A percentile compares a stretch with the other conserved stretches of the same genome.
Conservation (phyloP, 2,888 invertebrate genomes). For the Apamea monoglypha region DNA sequence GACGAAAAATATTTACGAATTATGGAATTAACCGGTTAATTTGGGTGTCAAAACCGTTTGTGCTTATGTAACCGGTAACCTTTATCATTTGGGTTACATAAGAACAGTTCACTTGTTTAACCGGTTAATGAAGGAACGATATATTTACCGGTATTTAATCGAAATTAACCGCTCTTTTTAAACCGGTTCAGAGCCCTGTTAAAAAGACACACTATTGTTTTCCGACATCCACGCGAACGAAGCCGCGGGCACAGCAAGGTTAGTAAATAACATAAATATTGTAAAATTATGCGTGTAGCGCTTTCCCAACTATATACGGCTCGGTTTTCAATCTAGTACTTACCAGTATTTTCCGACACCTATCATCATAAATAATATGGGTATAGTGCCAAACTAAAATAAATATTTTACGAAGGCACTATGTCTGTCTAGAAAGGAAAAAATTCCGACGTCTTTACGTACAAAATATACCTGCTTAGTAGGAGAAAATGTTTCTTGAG, state of each 20-base stretch:
- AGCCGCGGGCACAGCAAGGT: no score
- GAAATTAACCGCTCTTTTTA: no score
- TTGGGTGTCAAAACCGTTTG: no score
- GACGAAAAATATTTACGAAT: no score
- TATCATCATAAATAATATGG: conserved; percentile 26
- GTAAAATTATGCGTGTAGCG: not conserved
- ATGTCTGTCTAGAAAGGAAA: conserved; percentile 14
- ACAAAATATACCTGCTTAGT: conserved; percentile 1
- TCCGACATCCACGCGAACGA: no score
- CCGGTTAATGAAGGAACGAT: no score
- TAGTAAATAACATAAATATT: not conserved
- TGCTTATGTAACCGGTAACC: no score
- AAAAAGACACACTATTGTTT: not conserved
- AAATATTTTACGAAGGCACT: conserved; percentile 14
- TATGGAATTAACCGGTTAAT: no score
- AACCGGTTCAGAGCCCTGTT: no score
- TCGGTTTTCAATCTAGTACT: conserved; percentile 1
- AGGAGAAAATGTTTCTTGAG: conserved; percentile 27
- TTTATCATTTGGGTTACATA: no score
- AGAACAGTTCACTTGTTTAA: no score
- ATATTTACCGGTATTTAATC: no score
- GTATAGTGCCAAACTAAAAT: conserved; percentile 14
- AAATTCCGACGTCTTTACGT: not conserved
- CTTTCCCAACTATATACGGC: not conserved
- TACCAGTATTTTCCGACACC: conserved; percentile 11